A percentile compares a stretch with the other conserved stretches of the same genome.
Evolutionary conservation across 2,797 vertebrate species (phyloP).

Genomic region (Loris lydekkerianus): DNA sequence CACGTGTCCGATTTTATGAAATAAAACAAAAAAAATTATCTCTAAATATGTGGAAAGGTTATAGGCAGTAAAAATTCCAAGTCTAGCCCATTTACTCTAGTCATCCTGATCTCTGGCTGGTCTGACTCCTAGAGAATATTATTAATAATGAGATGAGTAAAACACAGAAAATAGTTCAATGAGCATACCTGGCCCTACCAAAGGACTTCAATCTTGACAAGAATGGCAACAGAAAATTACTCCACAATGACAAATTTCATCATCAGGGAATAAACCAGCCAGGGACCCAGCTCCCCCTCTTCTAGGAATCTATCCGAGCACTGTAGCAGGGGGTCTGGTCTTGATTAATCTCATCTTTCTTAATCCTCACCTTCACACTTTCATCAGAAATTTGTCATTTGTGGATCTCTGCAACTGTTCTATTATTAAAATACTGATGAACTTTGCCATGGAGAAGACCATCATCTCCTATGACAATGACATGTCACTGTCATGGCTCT

Average conservation of each 20-base stretch:
- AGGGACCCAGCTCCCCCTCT: background rate
- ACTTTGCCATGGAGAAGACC: background rate
- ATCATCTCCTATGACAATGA: background rate
- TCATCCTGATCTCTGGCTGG: background rate
- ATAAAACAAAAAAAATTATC: background rate
- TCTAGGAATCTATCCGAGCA: background rate
- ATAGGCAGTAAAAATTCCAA: background rate
- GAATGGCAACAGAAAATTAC: background rate
- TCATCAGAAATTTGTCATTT: conserved; percentile 18
- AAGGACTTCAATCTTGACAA: background rate
- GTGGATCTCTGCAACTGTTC: background rate
- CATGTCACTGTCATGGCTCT: background rate
- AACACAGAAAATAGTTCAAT: background rate
- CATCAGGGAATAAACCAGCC: background rate
- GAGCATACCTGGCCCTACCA: background rate
- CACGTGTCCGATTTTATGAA: conserved; percentile 9
- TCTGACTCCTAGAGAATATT: background rate
- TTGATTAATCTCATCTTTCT: background rate
- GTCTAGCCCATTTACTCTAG: background rate
- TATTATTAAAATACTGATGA: conserved; percentile 15
- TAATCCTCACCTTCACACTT: background rate
- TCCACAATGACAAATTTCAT: background rate
- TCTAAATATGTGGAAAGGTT: background rate
- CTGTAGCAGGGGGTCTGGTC: background rate
- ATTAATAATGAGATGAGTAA: background rate